These are phyloP conservation scores for Deroptyus accipitrinus DNA, from an alignment of 2,113 vertebrate species.

Conservation along the genomic window DNA sequence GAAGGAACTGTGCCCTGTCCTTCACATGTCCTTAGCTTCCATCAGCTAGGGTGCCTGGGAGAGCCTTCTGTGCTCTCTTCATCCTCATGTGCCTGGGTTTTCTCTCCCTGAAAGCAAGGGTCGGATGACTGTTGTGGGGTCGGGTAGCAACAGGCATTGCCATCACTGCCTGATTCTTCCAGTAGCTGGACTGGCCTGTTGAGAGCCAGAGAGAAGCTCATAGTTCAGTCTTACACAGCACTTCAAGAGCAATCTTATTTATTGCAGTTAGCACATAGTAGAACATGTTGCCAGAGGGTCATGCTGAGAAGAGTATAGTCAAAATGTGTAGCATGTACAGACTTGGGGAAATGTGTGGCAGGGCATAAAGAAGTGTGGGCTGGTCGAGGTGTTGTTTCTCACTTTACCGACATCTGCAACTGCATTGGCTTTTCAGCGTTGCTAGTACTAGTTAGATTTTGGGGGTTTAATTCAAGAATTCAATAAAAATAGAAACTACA, in stretches of 20 bases:
- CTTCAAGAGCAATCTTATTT: neutral
- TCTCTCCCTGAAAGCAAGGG: neutral
- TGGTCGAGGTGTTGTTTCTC: neutral
- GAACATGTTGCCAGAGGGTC: neutral
- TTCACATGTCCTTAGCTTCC: neutral
- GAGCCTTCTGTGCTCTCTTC: neutral
- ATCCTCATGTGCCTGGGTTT: neutral
- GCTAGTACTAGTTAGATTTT: neutral
- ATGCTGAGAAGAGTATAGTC: neutral
- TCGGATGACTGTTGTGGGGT: rapidly evolving
- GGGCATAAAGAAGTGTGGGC: neutral
- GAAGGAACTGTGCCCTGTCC: neutral
- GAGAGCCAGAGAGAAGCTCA: neutral
- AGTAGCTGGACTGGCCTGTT: neutral
- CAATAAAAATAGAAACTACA: neutral
- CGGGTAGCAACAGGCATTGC: neutral
- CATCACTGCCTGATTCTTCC: neutral
- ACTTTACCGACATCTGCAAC: neutral
- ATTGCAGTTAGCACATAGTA: neutral
- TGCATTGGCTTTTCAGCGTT: neutral
- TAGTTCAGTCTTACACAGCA: neutral
- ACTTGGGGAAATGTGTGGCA: neutral
- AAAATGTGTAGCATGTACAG: rapidly evolving
- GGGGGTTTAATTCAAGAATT: neutral
- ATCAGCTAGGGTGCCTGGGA: rapidly evolving